Evolutionary conservation across 2,797 vertebrate genomes (phyloP).

Genomic region (Anableps anableps): DNA sequence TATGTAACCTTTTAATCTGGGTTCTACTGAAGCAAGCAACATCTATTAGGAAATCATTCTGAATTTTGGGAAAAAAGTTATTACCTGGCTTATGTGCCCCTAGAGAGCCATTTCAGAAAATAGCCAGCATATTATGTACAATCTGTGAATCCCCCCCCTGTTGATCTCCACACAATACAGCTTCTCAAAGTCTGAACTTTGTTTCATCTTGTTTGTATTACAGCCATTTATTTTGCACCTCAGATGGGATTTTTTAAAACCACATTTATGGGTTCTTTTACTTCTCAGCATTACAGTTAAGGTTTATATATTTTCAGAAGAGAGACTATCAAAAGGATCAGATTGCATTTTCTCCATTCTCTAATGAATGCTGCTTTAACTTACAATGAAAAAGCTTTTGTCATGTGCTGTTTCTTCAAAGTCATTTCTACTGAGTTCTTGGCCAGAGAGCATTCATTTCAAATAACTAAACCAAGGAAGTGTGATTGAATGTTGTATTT

Average conservation of each 20-base stretch:
- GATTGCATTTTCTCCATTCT: background rate
- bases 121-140: background rate
- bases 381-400: background rate
- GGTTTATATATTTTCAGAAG: background rate
- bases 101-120: background rate
- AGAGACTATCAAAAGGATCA: background rate
- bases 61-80: background rate
- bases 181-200: background rate
- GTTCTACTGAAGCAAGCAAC: background rate
- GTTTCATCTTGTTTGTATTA: background rate
- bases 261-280: slow-evolving; percentile 1
- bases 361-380: background rate
- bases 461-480: background rate
- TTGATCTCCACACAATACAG: background rate
- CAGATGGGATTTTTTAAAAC: background rate
- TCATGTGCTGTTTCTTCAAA: background rate
- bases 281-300: background rate
- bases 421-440: background rate
- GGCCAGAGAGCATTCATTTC: background rate
- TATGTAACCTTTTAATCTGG: background rate
- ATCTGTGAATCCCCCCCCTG: background rate
- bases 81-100: background rate
- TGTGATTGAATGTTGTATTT: background rate
- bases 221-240: background rate
- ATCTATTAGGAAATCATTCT: background rate